Percentiles rank a stretch among this genome's conserved stretches.
These are phyloP conservation scores for Tenthredo livida DNA, from an alignment of 2,888 invertebrate species.

Conservation along the genomic window DNA sequence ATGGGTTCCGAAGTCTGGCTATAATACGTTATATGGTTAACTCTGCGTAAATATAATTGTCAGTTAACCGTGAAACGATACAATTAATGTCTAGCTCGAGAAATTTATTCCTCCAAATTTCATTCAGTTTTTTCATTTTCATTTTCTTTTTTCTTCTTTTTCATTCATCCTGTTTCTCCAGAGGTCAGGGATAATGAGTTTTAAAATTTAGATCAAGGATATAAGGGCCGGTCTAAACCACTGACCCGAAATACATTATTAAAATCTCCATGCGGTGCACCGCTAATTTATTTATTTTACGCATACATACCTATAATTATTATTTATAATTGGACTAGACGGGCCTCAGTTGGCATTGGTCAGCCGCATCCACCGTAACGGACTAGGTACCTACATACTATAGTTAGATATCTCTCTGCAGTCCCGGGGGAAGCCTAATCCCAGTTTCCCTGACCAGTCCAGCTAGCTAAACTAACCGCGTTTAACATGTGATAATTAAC, in stretches of 20 bases:
- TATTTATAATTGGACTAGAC: constrained; percentile 14
- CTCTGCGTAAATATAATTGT: background rate
- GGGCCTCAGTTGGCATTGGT: background rate
- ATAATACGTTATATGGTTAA: background rate
- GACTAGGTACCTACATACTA: background rate
- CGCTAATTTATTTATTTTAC: background rate
- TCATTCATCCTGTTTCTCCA: background rate
- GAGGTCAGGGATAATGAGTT: background rate
- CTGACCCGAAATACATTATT: background rate
- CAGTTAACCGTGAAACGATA: background rate
- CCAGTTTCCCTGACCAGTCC: background rate
- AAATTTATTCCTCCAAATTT: background rate
- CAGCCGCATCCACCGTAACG: background rate
- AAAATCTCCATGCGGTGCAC: background rate
- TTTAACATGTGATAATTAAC: constrained; percentile 1
- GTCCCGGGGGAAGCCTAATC: constrained; percentile 6
- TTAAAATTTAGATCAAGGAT: background rate
- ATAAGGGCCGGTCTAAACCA: background rate
- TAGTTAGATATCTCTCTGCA: background rate
- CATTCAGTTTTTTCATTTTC: background rate
- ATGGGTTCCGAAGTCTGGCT: background rate
- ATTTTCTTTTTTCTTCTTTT: background rate
- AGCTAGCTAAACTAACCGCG: constrained; percentile 5
- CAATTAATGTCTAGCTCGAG: background rate
- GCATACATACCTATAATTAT: background rate